phyloP scores from a whole-genome alignment of 1,140 invertebrate species.

The Heliconius congener region DNA sequence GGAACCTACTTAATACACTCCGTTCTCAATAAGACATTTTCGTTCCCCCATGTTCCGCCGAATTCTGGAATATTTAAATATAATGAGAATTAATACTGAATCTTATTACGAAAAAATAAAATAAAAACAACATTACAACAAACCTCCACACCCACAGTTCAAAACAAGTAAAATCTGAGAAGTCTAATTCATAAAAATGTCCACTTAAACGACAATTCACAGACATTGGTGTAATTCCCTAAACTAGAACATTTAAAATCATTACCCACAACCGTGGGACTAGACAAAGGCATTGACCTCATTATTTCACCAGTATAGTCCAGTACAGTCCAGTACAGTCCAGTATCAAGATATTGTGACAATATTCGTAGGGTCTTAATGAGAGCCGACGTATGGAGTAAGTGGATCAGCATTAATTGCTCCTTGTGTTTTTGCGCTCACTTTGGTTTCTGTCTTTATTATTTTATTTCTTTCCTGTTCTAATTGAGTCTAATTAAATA shows the following conservation, averaged over 20 bases:
- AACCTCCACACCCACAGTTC: background rate
- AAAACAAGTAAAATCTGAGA: background rate
- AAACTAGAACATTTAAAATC: background rate
- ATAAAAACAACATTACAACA: background rate
- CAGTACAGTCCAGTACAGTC: background rate
- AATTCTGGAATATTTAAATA: too few species aligned
- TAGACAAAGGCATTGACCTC: slow-evolving; percentile 12
- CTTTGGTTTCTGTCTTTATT: background rate
- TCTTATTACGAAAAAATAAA: background rate
- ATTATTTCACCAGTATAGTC: background rate
- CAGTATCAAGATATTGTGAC: background rate
- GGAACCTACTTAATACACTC: too few species aligned
- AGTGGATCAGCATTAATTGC: slow-evolving; percentile 4
- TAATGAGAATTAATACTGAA: too few species aligned
- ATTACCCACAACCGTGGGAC: background rate
- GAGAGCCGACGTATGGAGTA: background rate
- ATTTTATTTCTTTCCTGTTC: background rate
- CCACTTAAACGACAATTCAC: background rate
- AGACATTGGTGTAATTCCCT: background rate
- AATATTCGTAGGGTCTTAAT: slow-evolving; percentile 4
- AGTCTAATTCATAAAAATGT: background rate
- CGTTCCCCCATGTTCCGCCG: too few species aligned
- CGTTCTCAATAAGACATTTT: too few species aligned
- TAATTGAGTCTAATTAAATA: background rate
- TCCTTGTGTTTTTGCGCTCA: slow-evolving; percentile 1